Conservation (phyloP, 2,113 vertebrate species). For the Tympanuchus pallidicinctus region DNA sequence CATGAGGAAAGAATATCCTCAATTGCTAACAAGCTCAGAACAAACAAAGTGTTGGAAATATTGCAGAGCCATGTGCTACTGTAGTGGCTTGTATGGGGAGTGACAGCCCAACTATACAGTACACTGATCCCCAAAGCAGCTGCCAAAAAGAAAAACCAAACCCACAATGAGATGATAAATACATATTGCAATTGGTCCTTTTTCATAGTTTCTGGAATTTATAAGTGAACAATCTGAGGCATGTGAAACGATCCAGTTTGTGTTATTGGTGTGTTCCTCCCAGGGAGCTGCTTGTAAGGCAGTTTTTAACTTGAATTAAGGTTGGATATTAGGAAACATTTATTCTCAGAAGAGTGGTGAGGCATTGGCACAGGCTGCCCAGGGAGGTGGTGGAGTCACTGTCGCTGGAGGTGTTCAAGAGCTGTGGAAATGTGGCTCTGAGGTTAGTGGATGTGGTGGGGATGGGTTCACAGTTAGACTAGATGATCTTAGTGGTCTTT, state of each 20-base stretch:
- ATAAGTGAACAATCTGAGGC: neutral
- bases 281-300: neutral
- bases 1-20: neutral
- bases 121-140: neutral
- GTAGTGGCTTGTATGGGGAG: neutral
- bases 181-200: neutral
- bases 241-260: neutral
- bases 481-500: too few relatives aligned
- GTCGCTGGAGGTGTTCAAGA: too few relatives aligned
- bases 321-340: too few relatives aligned
- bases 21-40: neutral
- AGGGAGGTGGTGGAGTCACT: too few relatives aligned
- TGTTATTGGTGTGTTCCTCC: neutral
- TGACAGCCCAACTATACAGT: neutral
- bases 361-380: too few relatives aligned
- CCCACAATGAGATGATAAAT: neutral
- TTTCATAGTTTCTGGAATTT: neutral
- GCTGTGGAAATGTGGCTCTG: too few relatives aligned
- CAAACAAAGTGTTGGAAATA: accelerated
- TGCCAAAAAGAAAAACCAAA: neutral
- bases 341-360: too few relatives aligned
- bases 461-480: too few relatives aligned
- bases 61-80: neutral
- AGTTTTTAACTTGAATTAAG: neutral
- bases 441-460: too few relatives aligned